These are phyloP conservation scores for Conops quadrifasciatus DNA, from an alignment of 2,888 invertebrate species.

Conservation along the genomic window DNA sequence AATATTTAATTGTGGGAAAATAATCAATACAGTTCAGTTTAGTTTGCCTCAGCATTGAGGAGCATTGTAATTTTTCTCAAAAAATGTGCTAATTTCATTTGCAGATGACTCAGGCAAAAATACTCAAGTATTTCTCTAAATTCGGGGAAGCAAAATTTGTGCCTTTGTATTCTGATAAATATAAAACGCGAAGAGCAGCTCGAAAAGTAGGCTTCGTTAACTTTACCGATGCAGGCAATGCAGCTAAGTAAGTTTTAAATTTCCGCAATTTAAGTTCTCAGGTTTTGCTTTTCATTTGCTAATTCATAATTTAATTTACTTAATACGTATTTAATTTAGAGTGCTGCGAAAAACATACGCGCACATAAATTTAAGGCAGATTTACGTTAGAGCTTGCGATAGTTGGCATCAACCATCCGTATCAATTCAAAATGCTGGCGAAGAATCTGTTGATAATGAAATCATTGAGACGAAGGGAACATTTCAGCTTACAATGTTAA, in stretches of 20 bases:
- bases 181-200: background rate
- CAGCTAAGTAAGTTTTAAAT: constrained; percentile 35
- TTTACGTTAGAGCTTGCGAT: constrained; percentile 38
- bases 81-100: background rate
- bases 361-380: constrained; percentile 26
- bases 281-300: constrained; percentile 23
- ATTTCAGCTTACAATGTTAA: constrained; percentile 17
- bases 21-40: background rate
- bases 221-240: constrained; percentile 30
- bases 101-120: constrained; percentile 31
- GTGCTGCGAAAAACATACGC: constrained; percentile 19
- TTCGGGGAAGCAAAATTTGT: constrained; percentile 36
- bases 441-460: background rate
- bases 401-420: constrained; percentile 41
- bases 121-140: constrained; percentile 33
- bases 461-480: background rate
- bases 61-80: background rate
- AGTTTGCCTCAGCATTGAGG: background rate
- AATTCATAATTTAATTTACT: background rate
- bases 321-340: constrained; percentile 19
- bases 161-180: constrained; percentile 18
- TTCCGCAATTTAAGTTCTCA: background rate
- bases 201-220: constrained; percentile 38
- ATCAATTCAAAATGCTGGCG: background rate
- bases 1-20: background rate